Evolutionary conservation across 2,797 vertebrate genomes (phyloP).

Genomic region (Danionella dracula): DNA sequence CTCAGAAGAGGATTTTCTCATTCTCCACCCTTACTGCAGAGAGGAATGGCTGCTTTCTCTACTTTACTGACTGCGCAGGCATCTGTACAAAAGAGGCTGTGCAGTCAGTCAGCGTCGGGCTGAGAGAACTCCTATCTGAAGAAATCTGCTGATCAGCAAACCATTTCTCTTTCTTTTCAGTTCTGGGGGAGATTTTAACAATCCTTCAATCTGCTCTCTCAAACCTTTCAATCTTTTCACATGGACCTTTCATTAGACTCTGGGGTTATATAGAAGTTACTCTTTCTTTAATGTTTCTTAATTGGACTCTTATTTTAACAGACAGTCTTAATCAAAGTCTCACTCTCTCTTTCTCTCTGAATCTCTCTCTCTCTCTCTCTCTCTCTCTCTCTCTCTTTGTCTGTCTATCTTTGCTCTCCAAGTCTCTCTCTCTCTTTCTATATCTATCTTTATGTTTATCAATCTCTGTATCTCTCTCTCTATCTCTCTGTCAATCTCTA

Average conservation of each 20-base stretch:
- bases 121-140: conserved; percentile 1
- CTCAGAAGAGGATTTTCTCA: background rate
- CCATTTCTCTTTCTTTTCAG: background rate
- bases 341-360: too few relatives aligned
- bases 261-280: background rate
- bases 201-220: conserved; percentile 9
- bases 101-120: conserved; percentile 14
- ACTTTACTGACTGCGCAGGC: conserved; percentile 15
- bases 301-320: background rate
- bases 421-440: too few relatives aligned
- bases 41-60: background rate
- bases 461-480: too few relatives aligned
- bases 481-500: too few relatives aligned
- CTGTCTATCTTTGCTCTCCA: too few relatives aligned
- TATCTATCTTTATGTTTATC: too few relatives aligned
- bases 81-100: conserved; percentile 13
- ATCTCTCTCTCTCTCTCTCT: too few relatives aligned
- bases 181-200: background rate
- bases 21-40: background rate
- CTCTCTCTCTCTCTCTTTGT: too few relatives aligned
- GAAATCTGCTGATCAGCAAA: conserved; percentile 22
- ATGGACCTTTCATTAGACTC: background rate
- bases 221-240: conserved; percentile 2
- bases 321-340: too few relatives aligned
- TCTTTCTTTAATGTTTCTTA: background rate